phyloP scores from a whole-genome alignment of 2,113 vertebrate genomes.

The Trochalopteron elliotii region DNA sequence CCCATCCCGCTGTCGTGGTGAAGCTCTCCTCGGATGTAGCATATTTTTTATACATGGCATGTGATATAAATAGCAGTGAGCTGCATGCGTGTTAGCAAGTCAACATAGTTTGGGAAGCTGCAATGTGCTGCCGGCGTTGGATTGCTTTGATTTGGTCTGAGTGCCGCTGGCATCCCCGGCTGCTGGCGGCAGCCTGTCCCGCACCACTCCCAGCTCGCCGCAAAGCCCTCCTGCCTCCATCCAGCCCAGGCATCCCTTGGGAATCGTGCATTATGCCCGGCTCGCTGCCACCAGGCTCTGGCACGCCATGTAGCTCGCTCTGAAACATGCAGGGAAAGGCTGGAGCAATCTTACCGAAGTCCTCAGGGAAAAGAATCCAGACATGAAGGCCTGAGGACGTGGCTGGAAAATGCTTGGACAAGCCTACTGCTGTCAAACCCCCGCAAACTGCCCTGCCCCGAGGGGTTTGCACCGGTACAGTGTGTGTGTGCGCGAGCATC shows the following conservation, averaged over 20 bases:
- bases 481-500: background rate
- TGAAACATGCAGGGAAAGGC: background rate
- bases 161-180: background rate
- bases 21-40: background rate
- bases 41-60: constrained; percentile 18
- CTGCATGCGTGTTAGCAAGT: constrained; percentile 27
- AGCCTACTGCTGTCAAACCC: background rate
- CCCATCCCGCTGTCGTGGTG: background rate
- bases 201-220: background rate
- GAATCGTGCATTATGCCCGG: background rate
- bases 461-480: background rate
- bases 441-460: background rate
- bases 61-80: constrained; percentile 50
- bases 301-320: background rate
- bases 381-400: background rate
- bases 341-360: background rate
- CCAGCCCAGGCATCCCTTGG: background rate
- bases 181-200: background rate
- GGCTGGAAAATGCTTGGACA: background rate
- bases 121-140: background rate
- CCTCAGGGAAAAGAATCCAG: constrained; percentile 4
- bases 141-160: background rate
- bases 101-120: background rate
- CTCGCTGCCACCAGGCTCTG: background rate
- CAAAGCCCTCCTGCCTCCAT: background rate